Evolutionary conservation across 2,888 invertebrate species (phyloP).

Genomic region (Lutraria lutraria): DNA sequence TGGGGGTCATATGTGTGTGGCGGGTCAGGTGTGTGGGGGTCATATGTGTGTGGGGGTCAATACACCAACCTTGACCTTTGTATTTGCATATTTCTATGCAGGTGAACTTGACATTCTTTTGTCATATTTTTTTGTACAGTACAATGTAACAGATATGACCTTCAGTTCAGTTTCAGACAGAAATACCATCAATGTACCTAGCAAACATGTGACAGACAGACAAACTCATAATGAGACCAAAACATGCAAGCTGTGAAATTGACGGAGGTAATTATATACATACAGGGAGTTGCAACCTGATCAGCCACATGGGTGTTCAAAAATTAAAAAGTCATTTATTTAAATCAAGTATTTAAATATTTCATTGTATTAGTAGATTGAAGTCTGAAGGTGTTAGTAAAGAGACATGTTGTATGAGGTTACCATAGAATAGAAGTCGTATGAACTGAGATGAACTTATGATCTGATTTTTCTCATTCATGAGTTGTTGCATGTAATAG

Average conservation of each 20-base stretch:
- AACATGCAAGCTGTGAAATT: neutral
- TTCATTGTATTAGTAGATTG: neutral
- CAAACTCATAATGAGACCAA: neutral
- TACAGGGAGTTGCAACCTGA: neutral
- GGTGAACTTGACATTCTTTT: too few species aligned
- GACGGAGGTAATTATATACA: neutral
- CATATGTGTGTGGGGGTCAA: neutral
- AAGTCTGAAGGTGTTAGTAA: neutral
- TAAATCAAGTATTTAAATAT: neutral
- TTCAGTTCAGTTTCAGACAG: neutral
- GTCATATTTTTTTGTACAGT: neutral
- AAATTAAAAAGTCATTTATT: neutral
- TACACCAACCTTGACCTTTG: neutral
- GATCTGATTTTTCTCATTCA: too few species aligned
- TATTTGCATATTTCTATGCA: too few species aligned
- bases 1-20: neutral
- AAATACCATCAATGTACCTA: neutral
- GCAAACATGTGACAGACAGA: neutral
- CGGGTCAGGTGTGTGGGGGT: neutral
- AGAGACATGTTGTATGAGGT: neutral
- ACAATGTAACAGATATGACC: neutral
- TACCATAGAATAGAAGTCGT: neutral
- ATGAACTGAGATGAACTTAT: neutral
- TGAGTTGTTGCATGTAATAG: too few species aligned
- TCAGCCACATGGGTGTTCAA: constrained; percentile 1